Evolutionary conservation across 2,888 invertebrate genomes (phyloP).

Genomic region (Lithophane ornitopus): DNA sequence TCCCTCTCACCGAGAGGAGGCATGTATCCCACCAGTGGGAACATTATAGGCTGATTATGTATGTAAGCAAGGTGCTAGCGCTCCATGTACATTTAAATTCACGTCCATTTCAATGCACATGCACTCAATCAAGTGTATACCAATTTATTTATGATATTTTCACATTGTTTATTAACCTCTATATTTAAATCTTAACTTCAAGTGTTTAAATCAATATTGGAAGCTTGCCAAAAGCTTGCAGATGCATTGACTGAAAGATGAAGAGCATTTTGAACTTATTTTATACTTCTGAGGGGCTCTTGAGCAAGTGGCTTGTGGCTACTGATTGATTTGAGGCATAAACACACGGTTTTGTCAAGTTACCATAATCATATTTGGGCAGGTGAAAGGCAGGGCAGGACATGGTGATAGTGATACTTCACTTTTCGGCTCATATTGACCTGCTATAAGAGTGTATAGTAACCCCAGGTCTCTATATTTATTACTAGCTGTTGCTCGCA

Average conservation of each 20-base stretch:
- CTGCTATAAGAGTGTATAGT: background rate
- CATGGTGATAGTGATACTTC: background rate
- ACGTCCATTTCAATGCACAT: background rate
- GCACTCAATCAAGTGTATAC: background rate
- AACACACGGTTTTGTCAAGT: background rate
- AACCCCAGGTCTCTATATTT: background rate
- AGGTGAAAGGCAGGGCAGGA: no score
- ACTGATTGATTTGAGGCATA: slow-evolving; percentile 19
- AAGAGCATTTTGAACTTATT: slow-evolving; percentile 28
- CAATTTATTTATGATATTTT: slow-evolving; percentile 10
- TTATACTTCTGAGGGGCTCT: slow-evolving; percentile 4
- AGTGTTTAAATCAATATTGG: slow-evolving; percentile 33
- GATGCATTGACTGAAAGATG: background rate
- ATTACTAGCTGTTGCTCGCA: no score
- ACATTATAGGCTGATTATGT: no score
- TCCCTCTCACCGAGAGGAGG: background rate
- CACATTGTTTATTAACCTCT: slow-evolving; percentile 11
- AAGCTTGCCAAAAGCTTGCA: slow-evolving; percentile 31
- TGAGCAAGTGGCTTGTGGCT: background rate
- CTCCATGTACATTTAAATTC: background rate
- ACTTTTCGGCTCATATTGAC: background rate
- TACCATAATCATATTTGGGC: background rate
- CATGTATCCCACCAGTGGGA: no score
- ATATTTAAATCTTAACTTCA: slow-evolving; percentile 32
- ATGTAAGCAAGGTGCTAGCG: no score